phyloP scores from a whole-genome alignment of 2,797 vertebrate species.

The Argya squamiceps region DNA sequence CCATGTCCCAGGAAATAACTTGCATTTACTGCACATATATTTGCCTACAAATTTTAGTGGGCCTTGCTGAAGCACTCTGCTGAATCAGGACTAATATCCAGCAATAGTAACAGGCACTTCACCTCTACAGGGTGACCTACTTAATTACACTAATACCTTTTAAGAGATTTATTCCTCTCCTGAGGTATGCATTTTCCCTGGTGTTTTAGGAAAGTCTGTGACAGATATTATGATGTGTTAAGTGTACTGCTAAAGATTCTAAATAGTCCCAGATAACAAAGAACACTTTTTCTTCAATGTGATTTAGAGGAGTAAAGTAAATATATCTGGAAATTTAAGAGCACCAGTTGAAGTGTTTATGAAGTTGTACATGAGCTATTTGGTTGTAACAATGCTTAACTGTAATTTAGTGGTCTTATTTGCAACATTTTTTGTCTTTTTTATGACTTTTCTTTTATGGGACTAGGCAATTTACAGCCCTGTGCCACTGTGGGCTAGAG shows the following conservation, averaged over 20 bases:
- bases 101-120: neutral
- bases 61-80: neutral
- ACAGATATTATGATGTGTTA: conserved; percentile 50
- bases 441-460: neutral
- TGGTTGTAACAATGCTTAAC: neutral
- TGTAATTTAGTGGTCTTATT: neutral
- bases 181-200: conserved; percentile 34
- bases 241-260: conserved; percentile 37
- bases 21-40: neutral
- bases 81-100: neutral
- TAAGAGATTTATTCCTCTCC: conserved; percentile 26
- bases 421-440: neutral
- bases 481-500: neutral
- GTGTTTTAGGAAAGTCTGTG: conserved; percentile 30
- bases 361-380: conserved; percentile 29
- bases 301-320: conserved; percentile 43
- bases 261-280: conserved; percentile 44
- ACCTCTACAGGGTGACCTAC: neutral
- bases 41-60: neutral
- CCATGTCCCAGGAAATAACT: neutral
- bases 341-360: conserved; percentile 42
- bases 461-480: neutral
- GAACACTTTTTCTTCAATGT: conserved; percentile 41
- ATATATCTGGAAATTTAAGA: conserved; percentile 40
- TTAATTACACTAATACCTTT: conserved; percentile 32